Evolutionary conservation across 2,888 invertebrate species (phyloP).

Genomic region (Myathropa florea): DNA sequence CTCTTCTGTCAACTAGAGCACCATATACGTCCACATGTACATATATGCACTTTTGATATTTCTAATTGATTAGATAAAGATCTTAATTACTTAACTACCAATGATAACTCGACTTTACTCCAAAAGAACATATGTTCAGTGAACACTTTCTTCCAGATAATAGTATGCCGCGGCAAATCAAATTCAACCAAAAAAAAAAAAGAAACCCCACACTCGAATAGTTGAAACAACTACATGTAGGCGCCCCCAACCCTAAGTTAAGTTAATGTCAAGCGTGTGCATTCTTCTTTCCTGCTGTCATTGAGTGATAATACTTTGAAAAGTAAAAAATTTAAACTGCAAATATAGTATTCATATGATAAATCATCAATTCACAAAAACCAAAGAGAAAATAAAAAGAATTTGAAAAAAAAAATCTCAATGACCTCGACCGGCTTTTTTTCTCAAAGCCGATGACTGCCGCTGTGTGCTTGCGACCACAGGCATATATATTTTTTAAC

Average conservation of each 20-base stretch:
- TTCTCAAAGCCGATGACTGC: conserved; percentile 27
- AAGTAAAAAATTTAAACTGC: not conserved
- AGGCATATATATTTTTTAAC: not conserved
- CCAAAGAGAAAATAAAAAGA: not conserved
- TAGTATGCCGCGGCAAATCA: not conserved
- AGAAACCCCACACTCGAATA: not conserved
- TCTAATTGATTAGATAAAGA: conserved; percentile 20
- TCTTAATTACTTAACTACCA: not conserved
- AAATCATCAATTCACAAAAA: conserved; percentile 14
- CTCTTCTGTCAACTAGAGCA: not conserved
- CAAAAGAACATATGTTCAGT: not conserved
- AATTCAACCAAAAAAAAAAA: not conserved
- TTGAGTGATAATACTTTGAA: not conserved
- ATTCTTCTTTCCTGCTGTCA: conserved; percentile 14
- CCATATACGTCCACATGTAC: not conserved
- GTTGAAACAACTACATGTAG: not conserved
- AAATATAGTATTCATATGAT: not conserved
- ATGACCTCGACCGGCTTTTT: conserved; percentile 66
- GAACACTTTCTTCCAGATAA: not conserved
- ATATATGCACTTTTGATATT: not conserved
- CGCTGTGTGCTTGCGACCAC: conserved; percentile 8
- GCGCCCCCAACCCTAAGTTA: not conserved
- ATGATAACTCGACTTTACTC: not conserved
- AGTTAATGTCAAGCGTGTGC: not conserved
- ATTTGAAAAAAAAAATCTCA: conserved; percentile 6